Conservation (phyloP, 2,797 vertebrate genomes). For the Pogoniulus pusillus region DNA sequence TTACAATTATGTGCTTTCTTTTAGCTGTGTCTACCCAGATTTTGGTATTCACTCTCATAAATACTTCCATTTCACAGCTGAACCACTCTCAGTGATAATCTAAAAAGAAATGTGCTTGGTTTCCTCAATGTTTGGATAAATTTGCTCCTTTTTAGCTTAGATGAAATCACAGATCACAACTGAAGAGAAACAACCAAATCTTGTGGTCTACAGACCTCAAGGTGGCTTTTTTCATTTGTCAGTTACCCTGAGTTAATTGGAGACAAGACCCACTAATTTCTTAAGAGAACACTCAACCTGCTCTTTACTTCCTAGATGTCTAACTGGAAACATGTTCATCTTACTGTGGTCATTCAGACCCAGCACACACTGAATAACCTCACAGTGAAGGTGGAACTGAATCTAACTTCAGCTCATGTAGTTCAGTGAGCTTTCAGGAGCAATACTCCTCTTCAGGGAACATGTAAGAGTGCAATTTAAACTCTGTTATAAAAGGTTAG, state of each 20-base stretch:
- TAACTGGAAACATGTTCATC: neutral
- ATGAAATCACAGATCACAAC: neutral
- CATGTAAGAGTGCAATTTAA: neutral
- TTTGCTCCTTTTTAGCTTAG: neutral
- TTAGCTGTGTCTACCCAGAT: neutral
- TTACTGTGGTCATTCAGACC: neutral
- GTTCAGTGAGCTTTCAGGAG: neutral
- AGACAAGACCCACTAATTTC: neutral
- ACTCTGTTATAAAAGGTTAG: neutral
- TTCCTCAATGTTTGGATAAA: neutral
- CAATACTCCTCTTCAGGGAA: neutral
- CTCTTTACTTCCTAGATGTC: neutral
- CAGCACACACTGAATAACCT: neutral
- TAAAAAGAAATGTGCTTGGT: neutral
- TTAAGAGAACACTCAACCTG: neutral
- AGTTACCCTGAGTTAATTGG: neutral
- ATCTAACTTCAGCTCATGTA: neutral
- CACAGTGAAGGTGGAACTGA: neutral
- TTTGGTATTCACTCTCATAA: neutral
- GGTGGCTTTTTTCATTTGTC: neutral
- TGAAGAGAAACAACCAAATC: neutral
- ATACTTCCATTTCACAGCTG: neutral
- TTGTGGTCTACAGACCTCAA: neutral
- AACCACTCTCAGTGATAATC: neutral
- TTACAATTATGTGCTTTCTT: neutral